Evolutionary conservation across 2,113 vertebrate genomes (phyloP).

Genomic region (Eurypyga helias): DNA sequence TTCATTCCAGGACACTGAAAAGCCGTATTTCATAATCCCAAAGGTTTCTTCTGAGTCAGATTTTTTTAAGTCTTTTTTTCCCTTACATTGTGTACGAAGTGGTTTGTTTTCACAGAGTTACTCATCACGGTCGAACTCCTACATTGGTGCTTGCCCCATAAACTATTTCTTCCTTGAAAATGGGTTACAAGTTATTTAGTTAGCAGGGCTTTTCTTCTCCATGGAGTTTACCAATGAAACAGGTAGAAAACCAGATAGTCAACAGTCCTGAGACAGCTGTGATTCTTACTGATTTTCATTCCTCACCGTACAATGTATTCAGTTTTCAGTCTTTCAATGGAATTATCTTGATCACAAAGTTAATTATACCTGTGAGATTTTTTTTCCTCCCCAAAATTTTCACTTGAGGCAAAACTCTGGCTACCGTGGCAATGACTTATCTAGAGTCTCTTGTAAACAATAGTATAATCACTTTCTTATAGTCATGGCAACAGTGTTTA

Average conservation of each 20-base stretch:
- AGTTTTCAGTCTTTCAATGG: background rate
- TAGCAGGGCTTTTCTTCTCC: background rate
- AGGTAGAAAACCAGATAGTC: background rate
- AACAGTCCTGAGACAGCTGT: background rate
- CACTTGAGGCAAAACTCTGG: conserved; percentile 52
- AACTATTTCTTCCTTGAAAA: conserved; percentile 23
- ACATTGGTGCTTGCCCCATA: background rate
- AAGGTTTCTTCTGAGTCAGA: background rate
- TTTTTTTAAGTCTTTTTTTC: background rate
- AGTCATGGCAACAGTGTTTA: conserved; percentile 58
- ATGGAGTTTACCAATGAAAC: background rate
- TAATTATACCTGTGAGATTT: conserved; percentile 30
- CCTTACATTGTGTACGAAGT: background rate
- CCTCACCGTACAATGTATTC: background rate
- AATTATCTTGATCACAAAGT: conserved; percentile 48
- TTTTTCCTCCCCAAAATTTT: conserved; percentile 9
- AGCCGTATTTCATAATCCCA: background rate
- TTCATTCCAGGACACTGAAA: background rate
- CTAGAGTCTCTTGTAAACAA: conserved; percentile 43
- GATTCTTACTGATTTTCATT: conserved; percentile 9
- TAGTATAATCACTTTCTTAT: conserved; percentile 64
- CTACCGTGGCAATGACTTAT: conserved; percentile 40
- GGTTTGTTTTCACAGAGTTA: background rate
- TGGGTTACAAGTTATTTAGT: background rate
- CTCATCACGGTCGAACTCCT: background rate